Percentiles rank a stretch among this genome's conserved stretches.
phyloP scores from a whole-genome alignment of 2,113 vertebrate species.

The Calidris pygmaea region DNA sequence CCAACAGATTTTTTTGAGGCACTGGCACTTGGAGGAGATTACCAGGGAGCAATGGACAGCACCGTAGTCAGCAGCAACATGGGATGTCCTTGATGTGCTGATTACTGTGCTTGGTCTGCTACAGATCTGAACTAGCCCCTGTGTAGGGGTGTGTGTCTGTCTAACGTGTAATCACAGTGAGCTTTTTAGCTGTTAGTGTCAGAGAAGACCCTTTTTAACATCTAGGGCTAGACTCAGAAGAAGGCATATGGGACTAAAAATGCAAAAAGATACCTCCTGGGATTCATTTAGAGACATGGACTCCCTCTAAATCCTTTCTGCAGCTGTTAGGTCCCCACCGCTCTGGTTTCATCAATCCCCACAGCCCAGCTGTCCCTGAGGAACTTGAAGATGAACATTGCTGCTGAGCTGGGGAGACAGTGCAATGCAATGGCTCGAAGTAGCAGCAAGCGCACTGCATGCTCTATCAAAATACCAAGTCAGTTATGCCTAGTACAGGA shows the following conservation, averaged over 20 bases:
- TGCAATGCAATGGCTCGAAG: neutral
- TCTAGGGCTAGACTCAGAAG: neutral
- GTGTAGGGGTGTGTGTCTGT: neutral
- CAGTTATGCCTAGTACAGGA: neutral
- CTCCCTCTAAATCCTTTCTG: neutral
- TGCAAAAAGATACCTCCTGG: neutral
- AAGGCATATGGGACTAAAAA: neutral
- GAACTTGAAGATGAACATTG: neutral
- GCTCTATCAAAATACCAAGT: neutral
- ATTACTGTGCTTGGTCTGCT: neutral
- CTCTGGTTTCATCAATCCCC: neutral
- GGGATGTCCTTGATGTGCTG: neutral
- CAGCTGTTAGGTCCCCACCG: neutral
- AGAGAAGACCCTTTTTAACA: neutral
- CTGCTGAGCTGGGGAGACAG: neutral
- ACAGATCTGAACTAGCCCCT: neutral
- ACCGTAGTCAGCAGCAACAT: neutral
- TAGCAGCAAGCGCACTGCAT: neutral
- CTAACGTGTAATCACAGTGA: neutral
- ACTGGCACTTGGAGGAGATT: neutral
- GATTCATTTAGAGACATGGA: neutral
- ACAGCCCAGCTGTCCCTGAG: neutral
- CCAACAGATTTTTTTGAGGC: neutral
- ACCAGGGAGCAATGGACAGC: neutral
- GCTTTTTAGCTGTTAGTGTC: neutral